Percentiles rank a stretch among this genome's conserved stretches.
These are phyloP conservation scores for Ornithoptera priamus DNA, from an alignment of 2,888 invertebrate genomes.

Conservation along the genomic window DNA sequence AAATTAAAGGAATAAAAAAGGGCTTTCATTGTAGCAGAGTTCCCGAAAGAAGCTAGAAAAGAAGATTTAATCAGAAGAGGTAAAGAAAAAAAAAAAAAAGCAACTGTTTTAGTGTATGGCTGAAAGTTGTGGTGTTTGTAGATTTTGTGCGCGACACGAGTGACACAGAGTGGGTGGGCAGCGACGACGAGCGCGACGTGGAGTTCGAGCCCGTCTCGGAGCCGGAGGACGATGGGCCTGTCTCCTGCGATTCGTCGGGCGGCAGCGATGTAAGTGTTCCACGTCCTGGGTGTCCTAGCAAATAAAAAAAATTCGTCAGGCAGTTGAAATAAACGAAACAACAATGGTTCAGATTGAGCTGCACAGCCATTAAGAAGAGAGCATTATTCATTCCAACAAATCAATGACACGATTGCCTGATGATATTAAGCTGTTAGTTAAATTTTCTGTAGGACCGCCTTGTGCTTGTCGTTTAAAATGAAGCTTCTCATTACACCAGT, in stretches of 20 bases:
- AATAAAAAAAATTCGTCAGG: no score
- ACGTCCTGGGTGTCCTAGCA: background rate
- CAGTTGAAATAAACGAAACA: no score
- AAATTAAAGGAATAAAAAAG: constrained; percentile 4
- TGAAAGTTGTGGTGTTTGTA: constrained; percentile 58
- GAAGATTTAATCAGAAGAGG: constrained; percentile 15
- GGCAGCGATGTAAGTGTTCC: constrained; percentile 72
- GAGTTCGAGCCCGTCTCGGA: constrained; percentile 79
- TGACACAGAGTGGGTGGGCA: constrained; percentile 63
- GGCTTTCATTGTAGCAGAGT: no score
- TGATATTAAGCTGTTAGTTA: no score
- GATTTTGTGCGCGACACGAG: constrained; percentile 78
- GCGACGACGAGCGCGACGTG: constrained; percentile 47
- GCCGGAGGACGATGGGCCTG: constrained; percentile 62
- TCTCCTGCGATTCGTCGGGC: constrained; percentile 69
- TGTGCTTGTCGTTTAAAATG: no score
- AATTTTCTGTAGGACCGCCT: no score
- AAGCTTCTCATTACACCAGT: no score
- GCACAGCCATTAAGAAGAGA: no score
- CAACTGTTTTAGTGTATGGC: constrained; percentile 30
- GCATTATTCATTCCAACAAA: no score
- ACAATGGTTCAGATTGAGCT: no score
- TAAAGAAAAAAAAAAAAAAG: constrained; percentile 13
- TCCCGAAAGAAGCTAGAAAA: background rate
- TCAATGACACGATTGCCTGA: no score